Evolutionary conservation across 2,113 vertebrate genomes (phyloP).

Genomic region (Panthera uncia): DNA sequence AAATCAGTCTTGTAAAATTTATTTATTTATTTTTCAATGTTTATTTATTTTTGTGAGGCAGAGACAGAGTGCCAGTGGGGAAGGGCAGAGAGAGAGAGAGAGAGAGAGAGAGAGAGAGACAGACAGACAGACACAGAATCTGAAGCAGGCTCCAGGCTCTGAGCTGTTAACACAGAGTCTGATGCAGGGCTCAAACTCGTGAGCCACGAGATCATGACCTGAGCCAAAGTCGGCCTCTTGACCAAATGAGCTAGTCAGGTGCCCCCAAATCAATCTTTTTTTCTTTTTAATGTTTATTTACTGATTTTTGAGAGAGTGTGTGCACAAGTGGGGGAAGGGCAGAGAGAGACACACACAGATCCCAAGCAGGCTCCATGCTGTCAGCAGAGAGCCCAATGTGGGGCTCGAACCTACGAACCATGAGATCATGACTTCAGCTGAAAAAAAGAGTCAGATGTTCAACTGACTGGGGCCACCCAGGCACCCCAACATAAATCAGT

Average conservation of each 20-base stretch:
- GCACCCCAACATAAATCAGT: not conserved
- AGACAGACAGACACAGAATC: too few species aligned
- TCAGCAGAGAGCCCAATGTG: not conserved
- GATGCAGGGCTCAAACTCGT: too few species aligned
- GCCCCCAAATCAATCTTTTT: not conserved
- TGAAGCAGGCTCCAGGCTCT: too few species aligned
- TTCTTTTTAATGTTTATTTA: not conserved
- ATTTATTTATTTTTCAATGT: not conserved
- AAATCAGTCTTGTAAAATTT: not conserved
- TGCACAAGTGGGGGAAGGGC: not conserved
- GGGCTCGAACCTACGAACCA: not conserved
- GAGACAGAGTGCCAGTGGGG: too few species aligned
- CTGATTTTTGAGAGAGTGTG: not conserved
- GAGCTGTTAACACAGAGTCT: too few species aligned
- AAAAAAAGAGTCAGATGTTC: not conserved
- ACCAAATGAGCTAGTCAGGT: too few species aligned
- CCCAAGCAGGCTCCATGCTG: not conserved
- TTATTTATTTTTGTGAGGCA: not conserved
- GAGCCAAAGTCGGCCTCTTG: too few species aligned
- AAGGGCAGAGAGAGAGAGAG: too few species aligned
- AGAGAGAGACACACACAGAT: not conserved
- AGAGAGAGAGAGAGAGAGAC: too few species aligned
- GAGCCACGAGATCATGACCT: too few species aligned
- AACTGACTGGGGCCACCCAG: too few species aligned
- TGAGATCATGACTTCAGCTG: not conserved